Conservation (phyloP, 2,797 vertebrate species). For the Petrocephalus sullivani region DNA sequence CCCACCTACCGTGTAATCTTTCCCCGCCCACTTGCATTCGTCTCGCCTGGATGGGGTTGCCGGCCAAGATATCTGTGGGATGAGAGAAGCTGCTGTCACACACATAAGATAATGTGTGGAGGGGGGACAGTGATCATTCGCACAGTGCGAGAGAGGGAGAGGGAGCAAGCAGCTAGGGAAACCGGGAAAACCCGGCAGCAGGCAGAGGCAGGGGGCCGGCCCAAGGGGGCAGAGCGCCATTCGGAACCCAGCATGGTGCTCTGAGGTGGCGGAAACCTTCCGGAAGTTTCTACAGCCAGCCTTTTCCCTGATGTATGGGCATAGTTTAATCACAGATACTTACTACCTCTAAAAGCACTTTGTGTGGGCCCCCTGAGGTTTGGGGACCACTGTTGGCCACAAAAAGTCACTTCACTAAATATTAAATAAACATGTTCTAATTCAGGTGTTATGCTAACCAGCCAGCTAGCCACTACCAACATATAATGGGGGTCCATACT, state of each 20-base stretch:
- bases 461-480: too few relatives aligned
- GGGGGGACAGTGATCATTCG: too few relatives aligned
- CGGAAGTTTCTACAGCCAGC: neutral
- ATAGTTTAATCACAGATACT: neutral
- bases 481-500: too few relatives aligned
- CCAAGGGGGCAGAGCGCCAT: neutral
- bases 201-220: neutral
- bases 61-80: conserved; percentile 84
- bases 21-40: conserved; percentile 98
- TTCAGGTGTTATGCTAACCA: neutral
- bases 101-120: neutral
- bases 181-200: neutral
- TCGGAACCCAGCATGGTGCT: neutral
- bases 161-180: neutral
- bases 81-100: conserved; percentile 8
- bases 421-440: neutral
- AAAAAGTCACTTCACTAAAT: neutral
- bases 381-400: neutral
- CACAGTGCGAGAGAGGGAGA: too few relatives aligned
- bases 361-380: neutral
- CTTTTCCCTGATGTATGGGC: neutral
- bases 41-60: conserved; percentile 83
- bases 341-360: neutral
- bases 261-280: neutral
- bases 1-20: conserved; percentile 84